phyloP scores from a whole-genome alignment of 2,797 vertebrate genomes.

The Aeoliscus strigatus region DNA sequence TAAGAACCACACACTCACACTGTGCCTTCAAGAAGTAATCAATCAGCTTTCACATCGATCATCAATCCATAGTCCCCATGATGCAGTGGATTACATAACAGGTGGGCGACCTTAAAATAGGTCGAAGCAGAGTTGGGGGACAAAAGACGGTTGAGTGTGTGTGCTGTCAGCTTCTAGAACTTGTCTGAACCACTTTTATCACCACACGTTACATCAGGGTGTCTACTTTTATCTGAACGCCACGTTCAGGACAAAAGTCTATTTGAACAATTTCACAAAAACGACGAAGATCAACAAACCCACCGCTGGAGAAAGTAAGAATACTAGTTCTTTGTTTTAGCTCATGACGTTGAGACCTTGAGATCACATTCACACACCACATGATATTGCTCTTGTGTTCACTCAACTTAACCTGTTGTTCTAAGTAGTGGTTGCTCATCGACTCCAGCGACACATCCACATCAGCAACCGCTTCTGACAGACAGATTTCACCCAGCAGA shows the following conservation, averaged over 20 bases:
- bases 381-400: no score
- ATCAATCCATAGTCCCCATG: conserved; percentile 25
- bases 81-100: conserved; percentile 6
- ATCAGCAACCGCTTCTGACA: no score
- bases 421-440: no score
- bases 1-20: background rate
- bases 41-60: conserved; percentile 6
- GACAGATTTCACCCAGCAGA: no score
- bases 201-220: no score
- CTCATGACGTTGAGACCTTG: no score
- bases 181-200: no score
- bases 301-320: background rate
- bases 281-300: background rate
- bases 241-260: background rate
- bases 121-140: background rate
- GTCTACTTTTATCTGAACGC: background rate
- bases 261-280: background rate
- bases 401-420: no score
- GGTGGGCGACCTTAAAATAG: conserved; percentile 1
- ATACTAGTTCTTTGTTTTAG: no score
- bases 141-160: background rate
- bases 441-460: no score
- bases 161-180: background rate
- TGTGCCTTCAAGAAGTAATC: conserved; percentile 3
- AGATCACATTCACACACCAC: no score